Percentiles rank a stretch among this genome's conserved stretches.
phyloP scores from a whole-genome alignment of 2,797 vertebrate species.

The Peromyscus nudipes region DNA sequence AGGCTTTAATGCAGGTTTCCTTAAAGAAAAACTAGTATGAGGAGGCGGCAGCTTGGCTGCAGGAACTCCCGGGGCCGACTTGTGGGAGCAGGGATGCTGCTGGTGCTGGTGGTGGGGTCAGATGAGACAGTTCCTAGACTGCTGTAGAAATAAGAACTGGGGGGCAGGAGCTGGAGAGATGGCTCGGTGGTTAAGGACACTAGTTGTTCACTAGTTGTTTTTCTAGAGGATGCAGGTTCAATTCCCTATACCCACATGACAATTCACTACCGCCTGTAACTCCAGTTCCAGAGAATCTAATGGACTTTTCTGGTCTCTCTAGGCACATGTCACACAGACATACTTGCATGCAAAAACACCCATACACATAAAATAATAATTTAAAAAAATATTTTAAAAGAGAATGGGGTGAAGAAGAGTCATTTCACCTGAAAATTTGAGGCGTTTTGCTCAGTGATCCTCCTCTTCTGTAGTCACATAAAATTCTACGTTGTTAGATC shows the following conservation, averaged over 20 bases:
- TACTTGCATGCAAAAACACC: background rate
- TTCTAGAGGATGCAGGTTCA: background rate
- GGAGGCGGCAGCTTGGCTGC: background rate
- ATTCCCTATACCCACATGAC: background rate
- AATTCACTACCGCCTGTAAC: background rate
- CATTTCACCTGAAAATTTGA: background rate
- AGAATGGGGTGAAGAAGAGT: background rate
- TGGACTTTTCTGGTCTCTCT: background rate
- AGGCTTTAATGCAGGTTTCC: background rate
- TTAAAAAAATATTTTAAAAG: background rate
- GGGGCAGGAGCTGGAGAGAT: background rate
- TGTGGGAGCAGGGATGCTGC: background rate
- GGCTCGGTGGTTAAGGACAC: background rate
- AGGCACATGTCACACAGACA: background rate
- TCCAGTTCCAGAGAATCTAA: background rate
- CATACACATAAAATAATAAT: background rate
- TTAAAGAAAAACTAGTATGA: background rate
- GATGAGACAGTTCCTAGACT: background rate
- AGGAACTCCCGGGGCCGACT: background rate
- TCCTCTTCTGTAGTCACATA: background rate
- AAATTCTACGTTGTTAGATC: background rate
- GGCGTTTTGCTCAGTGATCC: constrained; percentile 46
- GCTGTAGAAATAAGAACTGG: background rate
- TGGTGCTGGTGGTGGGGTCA: background rate
- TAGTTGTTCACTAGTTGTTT: background rate